phyloP scores from a whole-genome alignment of 2,888 invertebrate species.

The Sesia apiformis region DNA sequence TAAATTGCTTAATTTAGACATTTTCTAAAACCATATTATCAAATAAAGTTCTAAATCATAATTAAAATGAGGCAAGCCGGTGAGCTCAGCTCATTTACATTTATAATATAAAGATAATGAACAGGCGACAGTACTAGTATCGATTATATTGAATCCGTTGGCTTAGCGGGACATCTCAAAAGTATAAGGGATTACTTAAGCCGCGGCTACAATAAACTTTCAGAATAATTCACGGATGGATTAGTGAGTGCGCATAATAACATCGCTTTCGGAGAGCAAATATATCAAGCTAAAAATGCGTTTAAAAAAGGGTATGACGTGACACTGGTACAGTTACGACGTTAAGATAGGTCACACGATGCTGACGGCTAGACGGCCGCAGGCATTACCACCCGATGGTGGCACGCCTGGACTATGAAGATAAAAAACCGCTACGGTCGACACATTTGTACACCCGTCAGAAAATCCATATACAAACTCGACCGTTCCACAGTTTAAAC shows the following conservation, averaged over 20 bases:
- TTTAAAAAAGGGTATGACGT: constrained; percentile 29
- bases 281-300: constrained; percentile 52
- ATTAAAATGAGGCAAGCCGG: too few relatives aligned
- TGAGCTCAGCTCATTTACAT: too few relatives aligned
- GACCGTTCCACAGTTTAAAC: too few relatives aligned
- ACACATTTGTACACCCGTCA: background rate
- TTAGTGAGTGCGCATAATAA: constrained; percentile 50
- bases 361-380: too few relatives aligned
- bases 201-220: constrained; percentile 51
- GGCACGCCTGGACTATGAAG: background rate
- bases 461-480: too few relatives aligned
- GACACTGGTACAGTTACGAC: too few relatives aligned
- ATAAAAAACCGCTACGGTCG: background rate
- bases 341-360: too few relatives aligned
- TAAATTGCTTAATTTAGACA: background rate
- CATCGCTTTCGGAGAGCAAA: constrained; percentile 30
- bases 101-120: background rate
- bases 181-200: constrained; percentile 43
- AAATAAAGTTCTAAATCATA: too few relatives aligned
- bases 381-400: background rate
- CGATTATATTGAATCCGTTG: constrained; percentile 9
- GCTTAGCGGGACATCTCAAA: constrained; percentile 37
- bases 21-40: too few relatives aligned
- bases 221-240: constrained; percentile 52
- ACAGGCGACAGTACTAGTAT: constrained; percentile 6